phyloP scores from a whole-genome alignment of 2,888 invertebrate species.

The Drosophila birchii region DNA sequence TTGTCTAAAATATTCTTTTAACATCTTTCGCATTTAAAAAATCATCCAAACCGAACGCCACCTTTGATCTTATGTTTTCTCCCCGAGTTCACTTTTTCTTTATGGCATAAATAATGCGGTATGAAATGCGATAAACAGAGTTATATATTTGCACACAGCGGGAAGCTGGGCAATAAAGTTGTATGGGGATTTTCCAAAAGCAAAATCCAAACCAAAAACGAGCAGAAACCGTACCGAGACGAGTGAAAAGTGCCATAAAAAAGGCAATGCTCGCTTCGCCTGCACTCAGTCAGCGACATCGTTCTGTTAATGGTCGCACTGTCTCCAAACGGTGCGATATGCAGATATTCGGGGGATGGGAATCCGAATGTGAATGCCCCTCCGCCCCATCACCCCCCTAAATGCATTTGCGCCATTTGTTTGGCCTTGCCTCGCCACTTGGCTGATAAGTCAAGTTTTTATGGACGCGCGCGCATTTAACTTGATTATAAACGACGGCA shows the following conservation, averaged over 20 bases:
- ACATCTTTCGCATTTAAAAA: neutral
- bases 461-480: slow-evolving; percentile 74
- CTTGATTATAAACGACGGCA: slow-evolving; percentile 79
- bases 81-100: slow-evolving; percentile 42
- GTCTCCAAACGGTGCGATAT: slow-evolving; percentile 45
- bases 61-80: slow-evolving; percentile 15
- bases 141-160: slow-evolving; percentile 71
- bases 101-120: slow-evolving; percentile 73
- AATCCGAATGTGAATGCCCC: neutral
- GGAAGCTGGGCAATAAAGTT: slow-evolving; percentile 69
- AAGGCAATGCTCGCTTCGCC: slow-evolving; percentile 67
- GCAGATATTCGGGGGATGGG: slow-evolving; percentile 35
- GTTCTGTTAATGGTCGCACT: slow-evolving; percentile 77
- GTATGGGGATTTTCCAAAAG: slow-evolving; percentile 58
- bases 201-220: slow-evolving; percentile 24
- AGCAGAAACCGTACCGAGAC: slow-evolving; percentile 26
- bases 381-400: slow-evolving; percentile 8
- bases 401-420: slow-evolving; percentile 73
- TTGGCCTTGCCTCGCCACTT: slow-evolving; percentile 49
- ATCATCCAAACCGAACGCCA: neutral
- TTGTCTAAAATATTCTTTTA: neutral
- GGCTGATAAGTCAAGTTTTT: slow-evolving; percentile 75
- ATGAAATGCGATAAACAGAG: slow-evolving; percentile 73
- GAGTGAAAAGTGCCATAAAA: slow-evolving; percentile 79
- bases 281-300: slow-evolving; percentile 68